Evolutionary conservation across 2,113 vertebrate species (phyloP), one percentile per base, ranked within the genome.

Genomic region (Engystomops pustulosus): DNA sequence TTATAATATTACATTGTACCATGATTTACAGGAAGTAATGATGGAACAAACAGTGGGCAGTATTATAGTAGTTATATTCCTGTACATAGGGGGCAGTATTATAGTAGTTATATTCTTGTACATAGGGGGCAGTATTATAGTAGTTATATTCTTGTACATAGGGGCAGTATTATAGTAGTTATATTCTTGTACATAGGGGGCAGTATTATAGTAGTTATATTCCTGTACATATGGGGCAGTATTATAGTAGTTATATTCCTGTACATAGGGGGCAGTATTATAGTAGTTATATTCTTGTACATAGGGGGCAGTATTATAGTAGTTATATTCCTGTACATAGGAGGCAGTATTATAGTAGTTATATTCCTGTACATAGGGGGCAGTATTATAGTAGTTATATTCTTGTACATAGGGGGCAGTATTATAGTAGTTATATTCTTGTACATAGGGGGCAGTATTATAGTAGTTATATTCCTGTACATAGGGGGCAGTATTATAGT

Each of bases 361-460:
- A 58, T 58, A 25, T 58, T 58, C 53, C 25, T 58, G 53, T 58
- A 58, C 18, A 58, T 58, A 58, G 53, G 53, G n/a, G 6, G 51
- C 18, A 58, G 53, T 58, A 58, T 58, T 58, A 58, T 58, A 58
- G 53, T 58, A 58, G 53, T 58, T 58, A 58, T 58, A 58, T 58
- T 58, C n/a, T 23, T 58, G 53, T 58, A 25, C 5, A 58, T 58
- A 23, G 8, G 53, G n/a, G 18, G 53, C n/a, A 25, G 53, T 58
- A 58, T 58, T 58, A 58, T 58, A 58, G 53, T 58, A 58, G 53
- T 58, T 58, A 58, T 58, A 58, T 58, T 58, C 7, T 58, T 58
- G 53, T 58, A 58, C 18, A 58, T 58, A 58, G 53, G 51, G n/a
- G 5, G 51, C 18, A 53, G 51, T 53, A 53, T 53, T 53, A 53